phyloP scores from a whole-genome alignment of 2,888 invertebrate species.

The Chymomyza amoena region DNA sequence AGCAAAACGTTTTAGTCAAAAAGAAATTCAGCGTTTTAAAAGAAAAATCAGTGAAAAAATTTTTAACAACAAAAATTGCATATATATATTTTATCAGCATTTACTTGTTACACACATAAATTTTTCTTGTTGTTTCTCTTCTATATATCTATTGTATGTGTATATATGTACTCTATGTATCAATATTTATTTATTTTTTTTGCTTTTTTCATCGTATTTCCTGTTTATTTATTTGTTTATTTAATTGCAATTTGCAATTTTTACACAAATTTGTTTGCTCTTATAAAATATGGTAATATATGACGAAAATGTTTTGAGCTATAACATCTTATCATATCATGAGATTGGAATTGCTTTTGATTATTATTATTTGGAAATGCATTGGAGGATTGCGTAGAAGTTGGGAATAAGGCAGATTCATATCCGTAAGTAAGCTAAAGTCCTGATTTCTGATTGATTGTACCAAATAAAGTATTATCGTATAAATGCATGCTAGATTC shows the following conservation, averaged over 20 bases:
- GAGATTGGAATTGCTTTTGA: background rate
- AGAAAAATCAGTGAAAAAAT: conserved; percentile 46
- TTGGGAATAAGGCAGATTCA: no score
- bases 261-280: background rate
- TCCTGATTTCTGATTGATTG: no score
- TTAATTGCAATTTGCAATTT: background rate
- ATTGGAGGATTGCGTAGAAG: no score
- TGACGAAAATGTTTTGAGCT: background rate
- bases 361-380: no score
- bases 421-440: no score
- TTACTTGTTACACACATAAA: conserved; percentile 48
- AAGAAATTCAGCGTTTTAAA: conserved; percentile 23
- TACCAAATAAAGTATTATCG: no score
- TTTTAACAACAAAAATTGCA: conserved; percentile 68
- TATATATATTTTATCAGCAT: conserved; percentile 74
- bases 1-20: conserved; percentile 10
- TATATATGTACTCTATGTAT: background rate
- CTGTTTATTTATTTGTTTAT: background rate
- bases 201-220: background rate
- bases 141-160: background rate
- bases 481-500: no score
- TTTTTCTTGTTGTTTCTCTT: background rate
- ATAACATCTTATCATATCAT: background rate
- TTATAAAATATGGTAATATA: background rate
- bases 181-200: background rate